Conservation (phyloP, 2,113 vertebrate genomes). For the Cyprinodon tularosa region DNA sequence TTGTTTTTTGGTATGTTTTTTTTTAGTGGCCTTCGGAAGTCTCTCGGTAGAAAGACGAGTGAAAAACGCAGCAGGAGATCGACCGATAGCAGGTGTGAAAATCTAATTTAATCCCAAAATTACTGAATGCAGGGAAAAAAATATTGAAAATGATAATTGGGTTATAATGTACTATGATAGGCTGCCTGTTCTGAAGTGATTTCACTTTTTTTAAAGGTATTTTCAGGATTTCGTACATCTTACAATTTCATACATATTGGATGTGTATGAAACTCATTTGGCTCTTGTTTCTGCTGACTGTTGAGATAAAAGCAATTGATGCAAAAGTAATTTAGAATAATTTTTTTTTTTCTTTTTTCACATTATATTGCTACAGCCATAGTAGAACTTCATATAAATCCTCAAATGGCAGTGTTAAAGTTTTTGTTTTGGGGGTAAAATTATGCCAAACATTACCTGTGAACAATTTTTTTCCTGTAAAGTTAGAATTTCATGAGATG, state of each 20-base stretch:
- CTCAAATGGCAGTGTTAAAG: too few relatives aligned
- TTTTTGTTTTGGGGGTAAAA: neutral
- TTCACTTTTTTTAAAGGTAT: too few relatives aligned
- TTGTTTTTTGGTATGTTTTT: neutral
- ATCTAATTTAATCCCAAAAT: neutral
- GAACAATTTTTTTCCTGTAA: neutral
- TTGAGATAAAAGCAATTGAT: neutral
- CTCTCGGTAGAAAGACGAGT: constrained; percentile 84
- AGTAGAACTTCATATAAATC: too few relatives aligned
- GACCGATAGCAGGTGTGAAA: constrained; percentile 81
- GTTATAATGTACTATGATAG: neutral
- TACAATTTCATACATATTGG: neutral
- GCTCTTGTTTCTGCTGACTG: neutral
- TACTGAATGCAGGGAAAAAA: too few relatives aligned
- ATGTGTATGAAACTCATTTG: neutral
- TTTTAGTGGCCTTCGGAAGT: constrained; percentile 85
- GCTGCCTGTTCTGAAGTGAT: neutral
- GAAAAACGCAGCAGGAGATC: constrained; percentile 81
- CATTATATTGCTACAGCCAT: too few relatives aligned
- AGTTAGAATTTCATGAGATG: neutral
- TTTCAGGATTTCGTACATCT: neutral
- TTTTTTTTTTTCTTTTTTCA: neutral
- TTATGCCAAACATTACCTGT: neutral
- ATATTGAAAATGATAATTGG: neutral
- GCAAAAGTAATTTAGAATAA: neutral